These are phyloP conservation scores for Siniperca chuatsi DNA, from an alignment of 2,113 vertebrate species.

Conservation along the genomic window DNA sequence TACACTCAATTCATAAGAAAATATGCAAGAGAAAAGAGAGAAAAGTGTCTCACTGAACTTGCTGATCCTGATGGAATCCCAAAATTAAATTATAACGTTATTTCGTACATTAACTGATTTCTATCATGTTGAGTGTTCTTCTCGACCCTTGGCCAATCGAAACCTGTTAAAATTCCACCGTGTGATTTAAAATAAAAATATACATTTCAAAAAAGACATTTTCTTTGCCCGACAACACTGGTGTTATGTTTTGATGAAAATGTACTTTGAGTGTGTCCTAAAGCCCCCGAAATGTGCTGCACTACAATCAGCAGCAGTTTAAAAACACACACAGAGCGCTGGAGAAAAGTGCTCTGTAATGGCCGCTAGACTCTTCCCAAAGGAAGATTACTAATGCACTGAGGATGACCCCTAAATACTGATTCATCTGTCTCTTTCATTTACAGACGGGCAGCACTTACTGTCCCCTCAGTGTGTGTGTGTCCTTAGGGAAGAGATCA, in stretches of 20 bases:
- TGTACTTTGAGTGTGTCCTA: neutral
- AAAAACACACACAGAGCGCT: neutral
- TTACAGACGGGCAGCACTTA: constrained; percentile 13
- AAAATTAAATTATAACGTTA: neutral
- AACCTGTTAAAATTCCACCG: neutral
- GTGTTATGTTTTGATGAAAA: neutral
- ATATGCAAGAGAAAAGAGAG: neutral
- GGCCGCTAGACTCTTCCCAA: constrained; percentile 13
- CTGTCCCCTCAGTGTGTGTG: constrained; percentile 12
- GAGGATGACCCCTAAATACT: constrained; percentile 48
- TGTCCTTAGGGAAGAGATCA: constrained; percentile 8
- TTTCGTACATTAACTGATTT: neutral
- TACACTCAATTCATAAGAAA: neutral
- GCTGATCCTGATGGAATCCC: neutral
- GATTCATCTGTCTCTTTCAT: constrained; percentile 45
- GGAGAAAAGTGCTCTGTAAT: constrained; percentile 35
- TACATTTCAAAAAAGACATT: neutral
- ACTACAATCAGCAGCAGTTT: neutral
- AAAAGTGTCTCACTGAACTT: neutral
- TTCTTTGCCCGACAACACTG: neutral
- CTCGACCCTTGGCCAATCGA: neutral
- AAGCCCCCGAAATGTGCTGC: constrained; percentile 15
- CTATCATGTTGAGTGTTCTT: neutral
- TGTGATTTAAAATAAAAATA: neutral
- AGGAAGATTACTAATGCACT: constrained; percentile 41